phyloP scores from a whole-genome alignment of 2,888 invertebrate genomes.

The Muscina levida region DNA sequence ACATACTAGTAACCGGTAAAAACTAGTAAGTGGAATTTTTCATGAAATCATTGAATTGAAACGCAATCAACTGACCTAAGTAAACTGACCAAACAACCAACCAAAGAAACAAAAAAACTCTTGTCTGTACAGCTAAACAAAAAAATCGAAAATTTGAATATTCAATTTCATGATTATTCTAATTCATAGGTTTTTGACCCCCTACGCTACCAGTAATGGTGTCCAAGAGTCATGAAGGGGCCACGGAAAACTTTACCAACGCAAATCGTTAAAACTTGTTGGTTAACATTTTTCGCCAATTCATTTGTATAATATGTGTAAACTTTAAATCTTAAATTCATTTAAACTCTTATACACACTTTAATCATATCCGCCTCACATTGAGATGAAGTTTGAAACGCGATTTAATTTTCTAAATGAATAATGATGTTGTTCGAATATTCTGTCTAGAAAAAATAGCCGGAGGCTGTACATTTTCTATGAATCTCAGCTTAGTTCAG shows the following conservation, averaged over 20 bases:
- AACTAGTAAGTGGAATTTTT: not conserved
- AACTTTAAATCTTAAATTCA: too few relatives aligned
- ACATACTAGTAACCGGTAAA: not conserved
- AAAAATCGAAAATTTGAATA: not conserved
- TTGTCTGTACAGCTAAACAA: not conserved
- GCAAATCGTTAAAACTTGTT: slow-evolving; percentile 5
- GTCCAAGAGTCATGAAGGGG: not conserved
- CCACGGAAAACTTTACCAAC: not conserved
- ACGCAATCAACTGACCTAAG: slow-evolving; percentile 2
- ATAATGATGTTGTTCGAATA: too few relatives aligned
- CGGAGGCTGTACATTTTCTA: too few relatives aligned
- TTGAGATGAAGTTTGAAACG: too few relatives aligned
- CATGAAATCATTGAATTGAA: not conserved
- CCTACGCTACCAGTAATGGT: not conserved
- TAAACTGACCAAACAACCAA: not conserved
- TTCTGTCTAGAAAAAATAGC: too few relatives aligned
- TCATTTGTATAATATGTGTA: not conserved
- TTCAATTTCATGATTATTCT: not conserved
- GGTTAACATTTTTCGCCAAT: not conserved
- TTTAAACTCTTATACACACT: too few relatives aligned
- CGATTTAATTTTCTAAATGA: too few relatives aligned
- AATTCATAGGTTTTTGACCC: not conserved
- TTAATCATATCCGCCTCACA: too few relatives aligned
- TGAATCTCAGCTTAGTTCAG: too few relatives aligned
- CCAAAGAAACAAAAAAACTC: not conserved